Conservation (phyloP, 1,140 invertebrate species). For the Drosophila melanogaster region DNA sequence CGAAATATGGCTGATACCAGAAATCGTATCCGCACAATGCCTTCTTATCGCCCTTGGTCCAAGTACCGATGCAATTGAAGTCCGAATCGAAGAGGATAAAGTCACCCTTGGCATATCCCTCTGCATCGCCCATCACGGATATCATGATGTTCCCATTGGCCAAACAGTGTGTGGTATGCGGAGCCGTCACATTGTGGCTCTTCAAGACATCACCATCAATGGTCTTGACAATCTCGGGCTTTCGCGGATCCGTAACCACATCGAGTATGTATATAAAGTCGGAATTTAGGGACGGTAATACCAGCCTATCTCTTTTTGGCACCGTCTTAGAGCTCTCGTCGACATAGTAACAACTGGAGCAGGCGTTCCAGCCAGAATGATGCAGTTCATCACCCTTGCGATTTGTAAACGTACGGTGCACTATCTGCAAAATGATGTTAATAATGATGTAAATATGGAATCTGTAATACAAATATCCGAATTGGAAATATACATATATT, state of each 20-base stretch:
- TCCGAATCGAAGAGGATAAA: slow-evolving; percentile 95
- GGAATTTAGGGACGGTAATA: slow-evolving; percentile 93
- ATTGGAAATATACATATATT: too few relatives aligned
- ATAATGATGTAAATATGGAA: background rate
- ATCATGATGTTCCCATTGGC: slow-evolving; percentile 97
- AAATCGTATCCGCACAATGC: slow-evolving; percentile 93
- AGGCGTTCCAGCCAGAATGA: slow-evolving; percentile 98
- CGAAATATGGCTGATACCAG: slow-evolving; percentile 98
- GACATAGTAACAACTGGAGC: slow-evolving; percentile 92
- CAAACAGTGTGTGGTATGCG: slow-evolving; percentile 97
- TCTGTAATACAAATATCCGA: too few relatives aligned
- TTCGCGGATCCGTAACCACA: slow-evolving; percentile 88
- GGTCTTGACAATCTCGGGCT: slow-evolving; percentile 86
- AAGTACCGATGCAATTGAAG: slow-evolving; percentile 88
- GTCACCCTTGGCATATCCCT: slow-evolving; percentile 93
- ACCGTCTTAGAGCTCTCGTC: slow-evolving; percentile 85
- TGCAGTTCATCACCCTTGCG: slow-evolving; percentile 95
- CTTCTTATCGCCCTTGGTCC: slow-evolving; percentile 87
- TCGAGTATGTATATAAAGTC: slow-evolving; percentile 95
- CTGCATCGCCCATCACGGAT: slow-evolving; percentile 94
- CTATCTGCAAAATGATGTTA: slow-evolving; percentile 88
- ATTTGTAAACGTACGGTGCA: slow-evolving; percentile 93
- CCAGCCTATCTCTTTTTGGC: slow-evolving; percentile 90
- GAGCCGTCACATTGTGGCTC: slow-evolving; percentile 89
- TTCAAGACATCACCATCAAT: slow-evolving; percentile 91